Evolutionary conservation across 2,113 vertebrate genomes (phyloP), one percentile per base, ranked within the genome.

Genomic region (Petaurus breviceps): DNA sequence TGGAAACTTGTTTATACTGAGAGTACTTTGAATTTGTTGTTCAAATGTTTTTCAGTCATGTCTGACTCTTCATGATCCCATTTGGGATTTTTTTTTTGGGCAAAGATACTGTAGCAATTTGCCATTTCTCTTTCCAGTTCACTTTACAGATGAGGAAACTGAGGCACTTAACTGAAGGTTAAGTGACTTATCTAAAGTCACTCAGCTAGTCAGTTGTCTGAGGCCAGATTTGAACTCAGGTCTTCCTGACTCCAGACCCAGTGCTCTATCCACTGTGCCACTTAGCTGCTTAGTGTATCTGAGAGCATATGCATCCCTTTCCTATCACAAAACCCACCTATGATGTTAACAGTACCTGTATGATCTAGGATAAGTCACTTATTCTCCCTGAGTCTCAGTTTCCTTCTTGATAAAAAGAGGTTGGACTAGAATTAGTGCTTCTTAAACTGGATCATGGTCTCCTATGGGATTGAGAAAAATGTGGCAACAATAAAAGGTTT

Each of bases 251-350:
- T 84, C 68, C 68, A 68, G 31, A 4, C 0, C 31, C 6, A 7
- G 68, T n/a, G 6, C 16, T n/a, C 68, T 43, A n/a, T 77, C 37
- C 68, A 77, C 26, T 43, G 37, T 1, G 43, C 19, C 6, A 23
- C n/a, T 1, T 43, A 23, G 68, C n/a, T 23, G 16, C 19, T 43
- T 94, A 95, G 92, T 91, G n/a, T 43, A 46, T 91, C 90, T 97
- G 93, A 96, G 93, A 90, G 51, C 52, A 97, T 4, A 1, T 95
- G 53, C 49, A 91, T 96, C 84, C 94, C 84, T 37, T 25, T 84
- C 96, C 95, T 96, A 97, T 94, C 53, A 93, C 53, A 97, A 95
- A 95, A 97, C 55, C 22, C 68, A 43, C 1, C 2, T 23, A 16
- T 84, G 68, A 84, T 43, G 7, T 84, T 43, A 84, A 77, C 16